These are phyloP conservation scores for Chymomyza procnemis DNA, from an alignment of 2,888 invertebrate species.

Conservation along the genomic window DNA sequence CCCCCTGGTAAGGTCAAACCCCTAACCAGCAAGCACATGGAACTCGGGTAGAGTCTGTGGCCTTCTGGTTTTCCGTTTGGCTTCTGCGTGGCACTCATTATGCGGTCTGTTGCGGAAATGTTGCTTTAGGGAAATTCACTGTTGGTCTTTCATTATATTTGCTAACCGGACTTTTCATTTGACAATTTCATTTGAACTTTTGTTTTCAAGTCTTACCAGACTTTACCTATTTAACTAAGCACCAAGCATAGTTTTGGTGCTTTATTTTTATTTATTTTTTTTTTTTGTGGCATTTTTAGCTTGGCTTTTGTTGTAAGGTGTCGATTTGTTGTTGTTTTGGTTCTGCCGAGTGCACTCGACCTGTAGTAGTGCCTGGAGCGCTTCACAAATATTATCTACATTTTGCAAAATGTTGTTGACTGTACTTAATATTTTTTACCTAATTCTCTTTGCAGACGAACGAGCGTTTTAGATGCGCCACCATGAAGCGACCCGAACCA, in stretches of 20 bases:
- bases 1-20: not conserved
- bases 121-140: slow-evolving; percentile 63
- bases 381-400: slow-evolving; percentile 63
- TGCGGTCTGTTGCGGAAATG: slow-evolving; percentile 76
- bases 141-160: slow-evolving; percentile 61
- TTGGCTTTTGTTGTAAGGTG: slow-evolving; percentile 54
- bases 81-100: slow-evolving; percentile 65
- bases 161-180: slow-evolving; percentile 58
- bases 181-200: slow-evolving; percentile 57
- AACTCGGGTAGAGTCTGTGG: not conserved
- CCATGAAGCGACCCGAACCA: slow-evolving; percentile 77
- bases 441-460: slow-evolving; percentile 66
- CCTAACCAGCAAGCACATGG: not conserved
- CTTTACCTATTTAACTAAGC: slow-evolving; percentile 29
- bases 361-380: slow-evolving; percentile 29
- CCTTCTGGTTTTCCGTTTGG: slow-evolving; percentile 4
- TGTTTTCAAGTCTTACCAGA: slow-evolving; percentile 14
- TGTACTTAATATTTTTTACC: slow-evolving; percentile 8
- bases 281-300: slow-evolving; percentile 16
- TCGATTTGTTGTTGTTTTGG: slow-evolving; percentile 47
- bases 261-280: too few relatives aligned
- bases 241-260: slow-evolving; percentile 7
- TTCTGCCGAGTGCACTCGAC: slow-evolving; percentile 2
- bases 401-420: slow-evolving; percentile 8
- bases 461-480: slow-evolving; percentile 76